A percentile compares a stretch with the other conserved stretches of the same genome.
phyloP scores from a whole-genome alignment of 2,113 vertebrate genomes.

The Athene cunicularia region DNA sequence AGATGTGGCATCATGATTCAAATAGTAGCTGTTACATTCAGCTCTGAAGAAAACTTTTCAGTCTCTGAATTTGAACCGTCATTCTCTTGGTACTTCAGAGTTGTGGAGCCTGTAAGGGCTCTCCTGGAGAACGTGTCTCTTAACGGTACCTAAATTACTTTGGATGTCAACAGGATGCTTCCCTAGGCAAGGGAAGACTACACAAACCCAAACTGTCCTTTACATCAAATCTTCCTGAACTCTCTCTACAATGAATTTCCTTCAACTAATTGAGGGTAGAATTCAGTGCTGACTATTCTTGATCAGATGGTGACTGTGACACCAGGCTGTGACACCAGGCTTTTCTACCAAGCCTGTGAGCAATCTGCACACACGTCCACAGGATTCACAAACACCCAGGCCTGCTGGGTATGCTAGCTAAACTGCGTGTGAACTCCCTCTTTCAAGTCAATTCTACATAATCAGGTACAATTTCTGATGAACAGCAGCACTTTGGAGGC shows the following conservation, averaged over 20 bases:
- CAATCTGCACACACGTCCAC: not conserved
- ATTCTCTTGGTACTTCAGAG: not conserved
- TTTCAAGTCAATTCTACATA: not conserved
- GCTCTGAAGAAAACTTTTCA: not conserved
- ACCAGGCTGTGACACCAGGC: no score
- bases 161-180: not conserved
- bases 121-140: not conserved
- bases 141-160: not conserved
- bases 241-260: not conserved
- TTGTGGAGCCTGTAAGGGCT: not conserved
- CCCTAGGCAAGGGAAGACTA: not conserved
- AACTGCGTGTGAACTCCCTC: fast-evolving
- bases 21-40: not conserved
- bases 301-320: not conserved
- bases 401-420: not conserved
- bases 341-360: not conserved
- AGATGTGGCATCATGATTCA: not conserved
- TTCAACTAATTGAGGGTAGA: not conserved
- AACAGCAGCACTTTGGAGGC: not conserved
- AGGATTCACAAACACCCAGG: not conserved
- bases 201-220: not conserved
- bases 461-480: not conserved
- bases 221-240: not conserved
- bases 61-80: not conserved
- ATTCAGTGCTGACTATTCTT: not conserved